Evolutionary conservation across 2,888 invertebrate genomes (phyloP), one percentile per base, ranked within the genome.

Genomic region (Thera britannica): DNA sequence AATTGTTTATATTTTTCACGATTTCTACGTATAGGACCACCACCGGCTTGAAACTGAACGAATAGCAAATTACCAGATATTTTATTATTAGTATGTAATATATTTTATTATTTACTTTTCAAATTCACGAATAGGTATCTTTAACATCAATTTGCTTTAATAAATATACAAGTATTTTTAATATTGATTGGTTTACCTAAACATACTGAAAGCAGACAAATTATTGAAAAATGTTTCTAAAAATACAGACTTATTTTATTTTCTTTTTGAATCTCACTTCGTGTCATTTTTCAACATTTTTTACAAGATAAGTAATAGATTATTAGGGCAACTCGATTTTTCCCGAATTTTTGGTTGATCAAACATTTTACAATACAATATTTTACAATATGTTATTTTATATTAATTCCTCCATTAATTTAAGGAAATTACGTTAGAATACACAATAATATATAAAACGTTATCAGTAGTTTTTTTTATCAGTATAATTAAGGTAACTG

Each of bases 261-360:
- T 76, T 72, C 73, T 75, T 74, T 75, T 72, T 69, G 70, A 78
- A 75, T 88, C 87, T 89, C 88, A 88, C 89, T 88, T 84, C 81
- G 75, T 83, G 87, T 87, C 87, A 87, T 83, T 80, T 77, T 84
- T 75, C 78, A 86, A 86, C 84, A 85, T 84, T 70, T 76, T 78
- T 72, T 74, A 67, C 68, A 72, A 67, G 67, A 46, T 62, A 55
- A 56, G 44, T 9, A 46, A 9, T 60, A 65, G 65, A 58, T 36
- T 48, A 58, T 44, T 8, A n/a, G 60, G 58, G 58, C 38, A 57
- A 48, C 3, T 8, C 36, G 7, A 54, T 36, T 55, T 36, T 36
- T 11, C n/a, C n/a, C 44, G 44, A 54, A 54, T 23, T 2, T 51
- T 51, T 5, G 5, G 12, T 51, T 51, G n/a, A 48, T 49, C 51